Conservation (phyloP, 2,113 vertebrate species). For the Pycnonotus jocosus region DNA sequence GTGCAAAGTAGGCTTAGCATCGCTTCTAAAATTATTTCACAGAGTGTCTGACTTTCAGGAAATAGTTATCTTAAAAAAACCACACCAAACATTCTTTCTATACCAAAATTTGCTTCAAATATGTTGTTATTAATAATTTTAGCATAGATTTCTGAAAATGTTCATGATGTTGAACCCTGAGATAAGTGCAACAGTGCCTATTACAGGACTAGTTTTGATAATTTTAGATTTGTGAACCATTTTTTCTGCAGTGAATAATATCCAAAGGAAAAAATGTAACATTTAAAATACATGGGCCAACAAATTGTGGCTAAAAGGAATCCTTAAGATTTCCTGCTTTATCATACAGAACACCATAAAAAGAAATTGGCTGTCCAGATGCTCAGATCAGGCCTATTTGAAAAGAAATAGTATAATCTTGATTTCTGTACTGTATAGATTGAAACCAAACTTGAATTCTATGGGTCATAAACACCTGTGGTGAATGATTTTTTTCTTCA, state of each 20-base stretch:
- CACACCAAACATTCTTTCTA: neutral
- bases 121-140: neutral
- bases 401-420: neutral
- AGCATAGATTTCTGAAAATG: neutral
- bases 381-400: neutral
- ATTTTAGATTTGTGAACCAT: neutral
- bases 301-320: neutral
- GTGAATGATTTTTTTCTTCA: neutral
- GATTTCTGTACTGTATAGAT: neutral
- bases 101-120: neutral
- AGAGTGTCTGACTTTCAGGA: neutral
- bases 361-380: neutral
- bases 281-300: neutral
- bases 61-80: neutral
- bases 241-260: neutral
- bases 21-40: neutral
- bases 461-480: neutral
- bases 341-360: neutral
- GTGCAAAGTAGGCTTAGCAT: neutral
- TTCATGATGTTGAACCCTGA: neutral
- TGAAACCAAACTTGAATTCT: neutral
- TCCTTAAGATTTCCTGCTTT: neutral
- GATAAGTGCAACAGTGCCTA: neutral
- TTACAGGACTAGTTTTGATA: neutral
- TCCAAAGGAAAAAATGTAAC: neutral